Base-by-base conservation (phyloP, 2,797 vertebrate species). In the Hippoglossus hippoglossus region DNA sequence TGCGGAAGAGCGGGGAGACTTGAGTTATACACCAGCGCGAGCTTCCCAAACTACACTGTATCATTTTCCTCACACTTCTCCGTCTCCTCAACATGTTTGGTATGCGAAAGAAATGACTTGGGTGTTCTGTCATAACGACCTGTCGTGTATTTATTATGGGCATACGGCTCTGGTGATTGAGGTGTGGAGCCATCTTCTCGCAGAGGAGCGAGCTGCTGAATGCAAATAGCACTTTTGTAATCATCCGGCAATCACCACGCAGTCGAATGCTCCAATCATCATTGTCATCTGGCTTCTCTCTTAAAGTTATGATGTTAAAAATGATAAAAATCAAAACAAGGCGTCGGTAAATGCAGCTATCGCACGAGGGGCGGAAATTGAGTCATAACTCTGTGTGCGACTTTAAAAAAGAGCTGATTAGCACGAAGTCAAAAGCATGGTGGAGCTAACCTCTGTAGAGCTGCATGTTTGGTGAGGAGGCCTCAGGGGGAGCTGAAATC, bases 1-100 rank as follows among this genome's bases (percentile, higher is more conserved):
- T 59, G 74, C 39, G 89, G 93, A 89, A 88, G 82, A 90, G 79
- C 31, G 12, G 24, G 62, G 61, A 81, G 77, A 79, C 71, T 84
- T 72, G 79, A 88, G 85, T 83, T 79, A 83, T 70, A 85, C 72
- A 70, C 73, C 65, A 56, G 67, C 16, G 71, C 8, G 28, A 82
- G 76, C 77, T 84, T 75, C 83, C 68, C 44, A 63, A 87, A 87
- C 75, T 77, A 74, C 81, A 86, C 54, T 68, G 67, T 61, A 77
- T 82, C 78, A 79, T 80, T 81, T 81, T 41, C 18, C 70, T 87
- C 69, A 46, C 28, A 47, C 62, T 63, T 66, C 57, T 77, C 59
- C 53, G 63, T 79, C 79, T 63, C 72, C 67, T 65, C 46, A 15
- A 53, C 67, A 41, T 36, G 67, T 85, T 89, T 85, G 70, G 66